Evolutionary conservation across 1,140 invertebrate genomes (phyloP), one percentile per base, ranked within the genome.

Genomic region (Sinella curviseta): DNA sequence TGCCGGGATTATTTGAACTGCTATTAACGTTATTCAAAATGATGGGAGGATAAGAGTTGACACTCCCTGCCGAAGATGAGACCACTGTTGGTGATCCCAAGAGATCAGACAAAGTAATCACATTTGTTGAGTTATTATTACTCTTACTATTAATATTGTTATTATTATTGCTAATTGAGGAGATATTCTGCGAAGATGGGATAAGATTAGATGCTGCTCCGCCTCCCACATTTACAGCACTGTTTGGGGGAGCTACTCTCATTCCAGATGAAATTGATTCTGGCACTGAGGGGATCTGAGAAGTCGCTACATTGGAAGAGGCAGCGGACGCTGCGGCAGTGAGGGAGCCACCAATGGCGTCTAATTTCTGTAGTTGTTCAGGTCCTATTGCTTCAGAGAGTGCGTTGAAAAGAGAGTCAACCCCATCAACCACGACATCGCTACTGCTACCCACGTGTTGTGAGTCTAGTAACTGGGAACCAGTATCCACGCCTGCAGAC

Each of bases 51-150:
- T 17, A 70, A 17, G 65, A 30, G 31, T 30, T 31, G 24, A 60
- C 24, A 16, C 24, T 26, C 31, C 65, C 65, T n/a, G 65, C 24
- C 12, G 65, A 70, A 8, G 65, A 70, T 33, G 65, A 70, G 31
- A 70, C 78, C 24, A 83, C 76, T 34, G 82, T 78, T 24, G 82
- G 82, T 3, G 82, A 80, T n/a, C 76, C 82, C 39, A 83, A 48
- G 26, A 83, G 77, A 55, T 83, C 82, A 78, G 81, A 81, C 1
- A 81, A 36, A 28, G 81, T 82, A 20, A 82, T 77, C 48, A 78
- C 73, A 35, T 70, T 70, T 3, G 65, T 16, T 14, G 65, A 33
- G n/a, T 14, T 30, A 31, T 33, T 8, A 8, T 60, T 48, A 48
- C 17, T 48, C 12, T 26, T 60, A 26, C 8, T 12, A 12, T 48